Base-by-base conservation (phyloP, 2,888 invertebrate genomes). In the Synergus japonicus region DNA sequence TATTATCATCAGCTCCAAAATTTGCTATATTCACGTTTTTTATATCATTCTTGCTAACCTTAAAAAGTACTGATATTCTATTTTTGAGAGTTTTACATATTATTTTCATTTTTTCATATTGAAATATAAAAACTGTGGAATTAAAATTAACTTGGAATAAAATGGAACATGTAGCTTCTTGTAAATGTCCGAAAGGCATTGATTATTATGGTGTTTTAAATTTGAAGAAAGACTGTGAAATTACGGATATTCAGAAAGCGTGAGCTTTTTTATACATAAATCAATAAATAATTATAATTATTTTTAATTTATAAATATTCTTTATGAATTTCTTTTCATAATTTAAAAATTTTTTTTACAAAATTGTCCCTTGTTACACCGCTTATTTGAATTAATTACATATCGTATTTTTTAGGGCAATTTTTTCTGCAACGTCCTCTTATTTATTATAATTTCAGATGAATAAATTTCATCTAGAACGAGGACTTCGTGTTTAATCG, bases 201-300 rank as follows among this genome's bases (percentile, higher is more conserved):
- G 96, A 97, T 92, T 97, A 96, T 91, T 97, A 97, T 90, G 95
- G 95, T 4, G 94, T 96, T 83, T 92, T 97, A 64, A 95, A 95
- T 78, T 93, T 97, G 67, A 94, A 95, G 79, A 94, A 95, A 76
- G 93, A 93, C 81, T 95, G 96, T 84, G 93, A 92, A 67, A 94
- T 95, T 86, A 92, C 94, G 65, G 95, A 97, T 85, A 94, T 97
- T n/a, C 95, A 96, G 88, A 93, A 94, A 86, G 96, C 96, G 88
- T 96, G 81, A 84, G 84, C 63, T 78, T 73, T 60, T 69, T 37
- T 37, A 37, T 37, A 37, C 37, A 37, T 37, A 37, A 37, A 37
- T 37, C 37, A 37, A 37, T 37, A 37, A 37, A 37, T 5, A 5
- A 37, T 37, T 63, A 77, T 44, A 54, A 60, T 64, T 37, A 29